Evolutionary conservation across 2,888 invertebrate species (phyloP).

Genomic region (Marronus borbonicus): DNA sequence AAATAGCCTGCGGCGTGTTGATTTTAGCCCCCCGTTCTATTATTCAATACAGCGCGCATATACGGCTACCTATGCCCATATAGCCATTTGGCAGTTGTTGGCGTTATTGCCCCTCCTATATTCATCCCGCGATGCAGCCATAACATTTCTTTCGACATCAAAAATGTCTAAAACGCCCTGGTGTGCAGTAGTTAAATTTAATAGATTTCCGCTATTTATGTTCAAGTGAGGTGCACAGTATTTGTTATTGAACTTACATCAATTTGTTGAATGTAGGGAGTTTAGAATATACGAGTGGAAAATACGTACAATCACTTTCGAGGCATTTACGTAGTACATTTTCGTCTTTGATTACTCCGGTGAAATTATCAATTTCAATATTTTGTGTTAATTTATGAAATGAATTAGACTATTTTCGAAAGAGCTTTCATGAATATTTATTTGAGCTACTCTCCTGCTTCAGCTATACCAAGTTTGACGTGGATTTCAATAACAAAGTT

Average conservation of each 20-base stretch:
- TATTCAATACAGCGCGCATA: conserved; percentile 41
- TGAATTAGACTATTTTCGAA: no score
- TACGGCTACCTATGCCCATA: conserved; percentile 16
- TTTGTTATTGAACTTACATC: conserved; percentile 8
- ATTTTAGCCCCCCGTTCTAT: conserved; percentile 47
- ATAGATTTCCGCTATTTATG: conserved; percentile 42
- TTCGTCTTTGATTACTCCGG: no score
- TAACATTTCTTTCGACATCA: conserved; percentile 45
- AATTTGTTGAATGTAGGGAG: conserved; percentile 19
- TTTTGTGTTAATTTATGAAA: no score
- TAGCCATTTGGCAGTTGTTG: conserved; percentile 9
- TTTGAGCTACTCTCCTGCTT: no score
- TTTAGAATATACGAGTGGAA: conserved; percentile 15
- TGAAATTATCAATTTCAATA: no score
- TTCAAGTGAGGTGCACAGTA: conserved; percentile 7
- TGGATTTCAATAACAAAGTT: no score
- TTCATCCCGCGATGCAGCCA: conserved; percentile 24
- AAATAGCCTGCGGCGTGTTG: conserved; percentile 48
- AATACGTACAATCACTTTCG: not conserved
- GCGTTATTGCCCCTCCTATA: not conserved
- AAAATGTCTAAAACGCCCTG: conserved; percentile 26
- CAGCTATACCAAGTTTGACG: no score
- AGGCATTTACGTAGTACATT: not conserved
- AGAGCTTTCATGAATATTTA: no score
- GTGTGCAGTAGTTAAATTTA: conserved; percentile 35